A percentile compares a stretch with the other conserved stretches of the same genome.
Evolutionary conservation across 2,113 vertebrate species (phyloP).

Genomic region (Hylia prasina): DNA sequence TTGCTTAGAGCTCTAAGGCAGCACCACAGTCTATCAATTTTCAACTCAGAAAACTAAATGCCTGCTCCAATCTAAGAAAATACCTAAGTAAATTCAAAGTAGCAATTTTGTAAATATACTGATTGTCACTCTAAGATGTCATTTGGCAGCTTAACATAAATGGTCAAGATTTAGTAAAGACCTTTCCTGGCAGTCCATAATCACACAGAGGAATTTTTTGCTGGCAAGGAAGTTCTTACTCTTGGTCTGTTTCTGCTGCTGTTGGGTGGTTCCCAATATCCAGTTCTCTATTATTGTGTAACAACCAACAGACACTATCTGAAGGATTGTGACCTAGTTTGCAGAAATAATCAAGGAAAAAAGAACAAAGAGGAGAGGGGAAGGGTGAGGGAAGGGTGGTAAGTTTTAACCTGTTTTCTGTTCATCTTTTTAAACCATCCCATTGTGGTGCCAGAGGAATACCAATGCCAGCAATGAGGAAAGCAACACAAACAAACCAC

Average conservation of each 20-base stretch:
- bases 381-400: no score
- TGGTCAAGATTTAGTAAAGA: background rate
- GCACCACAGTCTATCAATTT: background rate
- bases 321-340: background rate
- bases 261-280: background rate
- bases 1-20: background rate
- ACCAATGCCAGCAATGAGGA: background rate
- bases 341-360: background rate
- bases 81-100: background rate
- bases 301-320: background rate
- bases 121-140: background rate
- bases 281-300: background rate
- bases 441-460: background rate
- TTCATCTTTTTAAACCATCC: background rate
- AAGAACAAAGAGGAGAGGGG: background rate
- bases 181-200: background rate
- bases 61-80: background rate
- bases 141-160: background rate
- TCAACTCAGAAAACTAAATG: background rate
- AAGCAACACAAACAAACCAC: background rate
- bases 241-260: background rate
- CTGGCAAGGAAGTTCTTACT: background rate
- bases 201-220: background rate
- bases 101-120: background rate
- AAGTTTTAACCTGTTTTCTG: background rate